Conservation (phyloP, 2,797 vertebrate species). For the Margarornis squamiger region DNA sequence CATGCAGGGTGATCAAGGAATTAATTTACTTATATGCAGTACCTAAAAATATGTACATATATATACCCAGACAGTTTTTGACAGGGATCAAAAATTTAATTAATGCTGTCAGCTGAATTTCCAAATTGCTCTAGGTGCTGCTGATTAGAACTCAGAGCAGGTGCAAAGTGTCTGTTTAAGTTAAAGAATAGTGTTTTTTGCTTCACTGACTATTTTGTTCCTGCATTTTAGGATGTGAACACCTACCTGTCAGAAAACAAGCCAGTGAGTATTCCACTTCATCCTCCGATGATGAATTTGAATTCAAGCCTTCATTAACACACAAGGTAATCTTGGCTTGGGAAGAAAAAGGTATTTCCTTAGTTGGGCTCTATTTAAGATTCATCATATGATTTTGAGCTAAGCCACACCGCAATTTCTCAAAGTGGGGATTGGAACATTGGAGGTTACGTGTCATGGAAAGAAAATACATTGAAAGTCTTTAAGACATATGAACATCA, state of each 20-base stretch:
- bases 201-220: constrained; percentile 37
- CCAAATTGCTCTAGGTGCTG: constrained; percentile 63
- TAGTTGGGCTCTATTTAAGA: background rate
- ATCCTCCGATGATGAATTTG: constrained; percentile 79
- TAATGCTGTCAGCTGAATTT: constrained; percentile 55
- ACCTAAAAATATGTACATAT: background rate
- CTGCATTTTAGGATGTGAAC: constrained; percentile 55
- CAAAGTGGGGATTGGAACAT: background rate
- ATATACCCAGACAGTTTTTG: constrained; percentile 52
- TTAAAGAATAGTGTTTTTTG: background rate
- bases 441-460: background rate
- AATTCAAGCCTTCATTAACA: constrained; percentile 42
- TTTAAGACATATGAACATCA: background rate
- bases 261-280: constrained; percentile 44
- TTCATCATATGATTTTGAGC: background rate
- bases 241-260: constrained; percentile 13
- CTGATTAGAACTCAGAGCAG: constrained; percentile 49
- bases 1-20: constrained; percentile 60
- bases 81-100: constrained; percentile 69
- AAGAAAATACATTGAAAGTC: background rate
- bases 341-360: background rate
- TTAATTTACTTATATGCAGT: constrained; percentile 66
- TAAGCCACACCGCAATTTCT: background rate
- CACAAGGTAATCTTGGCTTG: constrained; percentile 71
- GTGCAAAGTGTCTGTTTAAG: constrained; percentile 52